Evolutionary conservation across 2,113 vertebrate species (phyloP).

Genomic region (Labrus mixtus): DNA sequence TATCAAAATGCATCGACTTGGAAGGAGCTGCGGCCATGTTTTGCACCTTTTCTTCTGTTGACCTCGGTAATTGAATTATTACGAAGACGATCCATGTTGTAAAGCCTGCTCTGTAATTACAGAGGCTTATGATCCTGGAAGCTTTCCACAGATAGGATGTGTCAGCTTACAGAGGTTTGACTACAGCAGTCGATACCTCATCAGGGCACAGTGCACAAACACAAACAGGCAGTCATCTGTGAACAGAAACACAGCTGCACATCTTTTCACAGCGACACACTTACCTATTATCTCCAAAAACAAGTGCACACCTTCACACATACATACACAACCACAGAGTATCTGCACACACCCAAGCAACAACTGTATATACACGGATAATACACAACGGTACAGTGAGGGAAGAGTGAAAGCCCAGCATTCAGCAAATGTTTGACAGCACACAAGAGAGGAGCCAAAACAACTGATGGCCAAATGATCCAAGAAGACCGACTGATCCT

Average conservation of each 20-base stretch:
- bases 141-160: conserved; percentile 47
- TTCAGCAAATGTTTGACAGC: conserved; percentile 54
- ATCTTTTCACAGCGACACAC: conserved; percentile 35
- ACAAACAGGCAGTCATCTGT: conserved; percentile 65
- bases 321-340: not conserved
- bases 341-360: conserved; percentile 3
- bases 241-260: conserved; percentile 39
- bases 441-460: conserved; percentile 40
- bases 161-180: conserved; percentile 57
- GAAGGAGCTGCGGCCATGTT: conserved; percentile 8
- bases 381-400: conserved; percentile 1
- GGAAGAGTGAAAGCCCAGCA: conserved; percentile 17
- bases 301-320: not conserved
- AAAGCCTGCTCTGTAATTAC: conserved; percentile 58
- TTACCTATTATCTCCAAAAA: conserved; percentile 14
- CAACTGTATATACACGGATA: conserved; percentile 4
- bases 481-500: conserved; percentile 20
- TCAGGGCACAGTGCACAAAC: conserved; percentile 57
- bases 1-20: conserved; percentile 23
- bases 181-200: conserved; percentile 74
- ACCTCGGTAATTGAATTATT: conserved; percentile 64
- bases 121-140: conserved; percentile 48
- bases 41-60: conserved; percentile 46
- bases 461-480: conserved; percentile 47
- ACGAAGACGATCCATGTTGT: conserved; percentile 51